Percentiles rank a stretch among this genome's conserved stretches.
These are phyloP conservation scores for Toxotes chatareus DNA, from an alignment of 2,113 vertebrate species.

Conservation along the genomic window DNA sequence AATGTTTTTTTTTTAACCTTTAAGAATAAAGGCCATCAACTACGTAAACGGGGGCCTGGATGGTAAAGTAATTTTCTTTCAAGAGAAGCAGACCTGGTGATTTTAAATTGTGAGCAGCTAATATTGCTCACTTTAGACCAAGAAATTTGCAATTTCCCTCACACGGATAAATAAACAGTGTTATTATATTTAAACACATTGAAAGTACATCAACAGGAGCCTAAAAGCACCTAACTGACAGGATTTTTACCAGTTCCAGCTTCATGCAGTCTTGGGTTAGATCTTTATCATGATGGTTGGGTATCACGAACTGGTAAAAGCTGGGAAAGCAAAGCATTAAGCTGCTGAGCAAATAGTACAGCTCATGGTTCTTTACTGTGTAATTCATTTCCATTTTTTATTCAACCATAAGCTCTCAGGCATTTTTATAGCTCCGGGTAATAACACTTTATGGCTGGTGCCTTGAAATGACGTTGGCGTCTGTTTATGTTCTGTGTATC, in stretches of 20 bases:
- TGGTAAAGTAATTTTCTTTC: constrained; percentile 1
- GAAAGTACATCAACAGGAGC: background rate
- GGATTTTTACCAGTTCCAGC: background rate
- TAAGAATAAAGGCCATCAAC: constrained; percentile 21
- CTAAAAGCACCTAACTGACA: background rate
- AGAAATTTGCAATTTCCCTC: background rate
- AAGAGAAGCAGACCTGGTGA: constrained; percentile 14
- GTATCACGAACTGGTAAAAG: constrained; percentile 10
- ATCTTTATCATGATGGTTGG: background rate
- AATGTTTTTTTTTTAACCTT: constrained; percentile 39
- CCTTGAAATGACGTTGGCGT: constrained; percentile 40
- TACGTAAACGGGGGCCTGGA: background rate
- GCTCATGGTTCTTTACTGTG: constrained; percentile 31
- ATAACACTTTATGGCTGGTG: constrained; percentile 59
- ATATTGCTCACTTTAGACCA: background rate
- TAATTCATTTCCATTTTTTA: constrained; percentile 54
- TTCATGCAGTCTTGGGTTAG: background rate
- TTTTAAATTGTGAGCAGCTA: constrained; percentile 29
- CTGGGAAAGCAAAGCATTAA: constrained; percentile 25
- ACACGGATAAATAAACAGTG: background rate
- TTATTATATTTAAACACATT: constrained; percentile 40
- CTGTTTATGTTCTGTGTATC: constrained; percentile 56
- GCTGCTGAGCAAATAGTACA: constrained; percentile 13
- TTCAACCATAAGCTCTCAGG: constrained; percentile 40
- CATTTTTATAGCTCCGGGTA: constrained; percentile 57